Base-by-base conservation (phyloP, 2,888 invertebrate genomes). In the Oligia strigilis region DNA sequence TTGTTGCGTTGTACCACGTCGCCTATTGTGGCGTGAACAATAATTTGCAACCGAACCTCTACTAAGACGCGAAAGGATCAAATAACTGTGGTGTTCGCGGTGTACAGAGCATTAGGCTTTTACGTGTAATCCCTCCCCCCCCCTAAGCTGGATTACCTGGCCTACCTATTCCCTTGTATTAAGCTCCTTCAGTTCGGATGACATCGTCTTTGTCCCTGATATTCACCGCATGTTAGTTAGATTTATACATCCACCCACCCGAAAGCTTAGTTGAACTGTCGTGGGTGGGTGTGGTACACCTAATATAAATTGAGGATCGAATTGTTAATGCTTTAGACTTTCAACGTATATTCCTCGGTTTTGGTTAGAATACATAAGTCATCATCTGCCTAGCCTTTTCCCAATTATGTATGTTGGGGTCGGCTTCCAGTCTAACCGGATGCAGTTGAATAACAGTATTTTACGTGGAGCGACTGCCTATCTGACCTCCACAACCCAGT, bases 61-160 rank as follows among this genome's bases (percentile, higher is more conserved):
- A 91, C 89, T 92, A 92, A 93, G 93, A 92, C 91, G 90, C 90
- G 89, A 89, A 92, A 89, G 94, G 94, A 95, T 95, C 94, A 94
- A 93, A 93, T 94, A 94, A 94, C 94, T 93, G 92, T 88, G 91
- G 92, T 91, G 92, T 93, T 90, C 90, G 88, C 90, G 90, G 90
- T 90, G 90, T 91, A 90, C 91, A 92, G 90, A 90, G 93, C 94
- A 94, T 95, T 94, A 95, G 93, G 94, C 94, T 93, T 94, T 93
- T 93, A 93, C 91, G 89, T 92, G 93, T 96, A 96, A 96, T 95
- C 96, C 81, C 95, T 91, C 92, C 90, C 91, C 92, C 90, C 91
- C 92, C 91, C 93, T 94, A 95, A 95, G 95, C 95, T 92, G 95
- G 95, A 95, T 96, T 96, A 96, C 94, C 91, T 92, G 94, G 94